Evolutionary conservation across 2,888 invertebrate species (phyloP).

Genomic region (Ethmia dodecea): DNA sequence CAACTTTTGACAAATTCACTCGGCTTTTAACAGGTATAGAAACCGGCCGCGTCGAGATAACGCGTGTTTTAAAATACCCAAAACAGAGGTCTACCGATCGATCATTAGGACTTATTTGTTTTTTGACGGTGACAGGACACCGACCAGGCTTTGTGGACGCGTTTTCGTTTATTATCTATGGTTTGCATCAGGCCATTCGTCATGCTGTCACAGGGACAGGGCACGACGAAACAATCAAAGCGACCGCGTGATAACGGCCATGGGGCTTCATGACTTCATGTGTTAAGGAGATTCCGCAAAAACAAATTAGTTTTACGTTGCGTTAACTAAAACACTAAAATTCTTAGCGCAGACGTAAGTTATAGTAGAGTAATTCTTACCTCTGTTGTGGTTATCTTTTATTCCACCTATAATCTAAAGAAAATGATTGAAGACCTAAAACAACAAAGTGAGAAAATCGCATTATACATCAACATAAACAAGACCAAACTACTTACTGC

Average conservation of each 20-base stretch:
- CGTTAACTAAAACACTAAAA: too few relatives aligned
- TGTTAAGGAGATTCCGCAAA: too few relatives aligned
- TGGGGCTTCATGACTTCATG: too few relatives aligned
- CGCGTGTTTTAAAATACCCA: conserved; percentile 60
- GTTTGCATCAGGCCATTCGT: conserved; percentile 69
- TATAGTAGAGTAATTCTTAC: too few relatives aligned
- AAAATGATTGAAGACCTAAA: too few relatives aligned
- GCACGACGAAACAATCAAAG: conserved; percentile 67
- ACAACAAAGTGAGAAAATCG: too few relatives aligned
- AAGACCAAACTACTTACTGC: too few relatives aligned
- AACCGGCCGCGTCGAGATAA: conserved; percentile 49
- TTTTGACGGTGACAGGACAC: conserved; percentile 68
- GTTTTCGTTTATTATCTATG: conserved; percentile 54
- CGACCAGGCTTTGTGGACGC: conserved; percentile 42
- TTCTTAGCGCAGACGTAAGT: too few relatives aligned
- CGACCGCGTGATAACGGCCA: conserved; percentile 66
- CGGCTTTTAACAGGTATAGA: conserved; percentile 49
- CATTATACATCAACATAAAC: too few relatives aligned
- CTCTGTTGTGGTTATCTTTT: too few relatives aligned
- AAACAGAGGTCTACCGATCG: conserved; percentile 65
- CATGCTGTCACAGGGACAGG: conserved; percentile 70
- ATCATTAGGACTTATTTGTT: conserved; percentile 75
- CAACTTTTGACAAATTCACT: conserved; percentile 38
- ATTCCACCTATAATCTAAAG: too few relatives aligned
- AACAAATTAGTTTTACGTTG: too few relatives aligned